Conservation (phyloP, 1,140 invertebrate genomes). For the Dreissena polymorpha region DNA sequence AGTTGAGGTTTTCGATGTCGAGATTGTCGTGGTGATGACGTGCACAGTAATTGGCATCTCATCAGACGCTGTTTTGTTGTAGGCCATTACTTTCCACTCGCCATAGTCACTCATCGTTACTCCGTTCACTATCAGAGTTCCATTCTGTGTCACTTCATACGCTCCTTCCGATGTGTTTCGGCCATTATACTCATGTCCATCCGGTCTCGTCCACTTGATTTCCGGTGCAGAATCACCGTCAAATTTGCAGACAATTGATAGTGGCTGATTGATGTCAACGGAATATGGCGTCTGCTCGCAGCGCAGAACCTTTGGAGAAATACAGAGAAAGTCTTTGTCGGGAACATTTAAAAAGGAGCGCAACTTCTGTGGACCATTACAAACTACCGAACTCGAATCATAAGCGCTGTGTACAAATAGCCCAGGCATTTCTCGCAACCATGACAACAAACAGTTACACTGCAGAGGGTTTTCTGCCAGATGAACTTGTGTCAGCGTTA, state of each 20-base stretch:
- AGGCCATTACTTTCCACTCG: constrained; percentile 37
- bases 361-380: constrained; percentile 34
- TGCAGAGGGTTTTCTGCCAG: constrained; percentile 48
- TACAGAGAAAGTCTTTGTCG: constrained; percentile 35
- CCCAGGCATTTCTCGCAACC: constrained; percentile 41
- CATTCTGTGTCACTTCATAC: constrained; percentile 37
- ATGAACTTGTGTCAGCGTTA: constrained; percentile 24
- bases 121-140: constrained; percentile 27
- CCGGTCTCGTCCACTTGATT: constrained; percentile 42
- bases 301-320: constrained; percentile 44
- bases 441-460: constrained; percentile 49
- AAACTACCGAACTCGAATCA: constrained; percentile 29
- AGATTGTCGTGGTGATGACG: constrained; percentile 14
- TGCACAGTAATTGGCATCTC: constrained; percentile 25
- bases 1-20: not conserved
- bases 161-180: constrained; percentile 15
- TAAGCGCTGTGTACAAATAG: constrained; percentile 9
- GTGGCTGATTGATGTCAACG: constrained; percentile 18
- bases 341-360: constrained; percentile 46
- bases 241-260: constrained; percentile 42
- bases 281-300: constrained; percentile 36
- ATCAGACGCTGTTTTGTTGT: constrained; percentile 35
- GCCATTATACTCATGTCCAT: constrained; percentile 32
- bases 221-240: constrained; percentile 54
- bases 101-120: constrained; percentile 36